Percentiles rank a stretch among this genome's conserved stretches.
phyloP scores from a whole-genome alignment of 2,797 vertebrate genomes.

The Sarcophilus harrisii region DNA sequence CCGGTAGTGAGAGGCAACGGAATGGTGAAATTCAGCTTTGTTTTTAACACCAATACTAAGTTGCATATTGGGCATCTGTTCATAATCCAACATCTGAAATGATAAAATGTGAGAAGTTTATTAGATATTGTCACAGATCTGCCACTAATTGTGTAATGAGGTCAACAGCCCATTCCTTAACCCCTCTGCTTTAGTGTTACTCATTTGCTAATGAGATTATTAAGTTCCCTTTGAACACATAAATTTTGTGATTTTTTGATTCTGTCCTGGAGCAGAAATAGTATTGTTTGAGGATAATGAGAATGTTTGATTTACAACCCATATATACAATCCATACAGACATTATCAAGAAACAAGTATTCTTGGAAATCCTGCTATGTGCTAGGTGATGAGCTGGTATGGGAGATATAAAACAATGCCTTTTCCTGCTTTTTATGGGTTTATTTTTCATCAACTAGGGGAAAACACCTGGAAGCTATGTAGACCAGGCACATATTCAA shows the following conservation, averaged over 20 bases:
- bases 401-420: neutral
- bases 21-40: slow-evolving; percentile 83
- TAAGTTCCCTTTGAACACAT: neutral
- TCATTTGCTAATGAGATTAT: neutral
- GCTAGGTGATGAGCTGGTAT: neutral
- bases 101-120: slow-evolving; percentile 61
- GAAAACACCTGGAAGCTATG: neutral
- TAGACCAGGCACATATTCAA: neutral
- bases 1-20: slow-evolving; percentile 77
- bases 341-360: neutral
- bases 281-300: neutral
- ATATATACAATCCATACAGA: neutral
- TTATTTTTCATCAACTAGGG: neutral
- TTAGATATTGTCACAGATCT: neutral
- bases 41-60: slow-evolving; percentile 89
- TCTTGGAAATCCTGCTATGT: neutral
- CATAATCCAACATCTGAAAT: slow-evolving; percentile 90
- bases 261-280: neutral
- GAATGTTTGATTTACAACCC: neutral
- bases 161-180: neutral
- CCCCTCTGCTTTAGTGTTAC: neutral
- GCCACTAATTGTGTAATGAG: neutral
- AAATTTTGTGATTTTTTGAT: neutral
- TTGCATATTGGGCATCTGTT: slow-evolving; percentile 86
- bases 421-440: neutral